Percentiles rank a stretch among this genome's conserved stretches.
Evolutionary conservation across 2,113 vertebrate genomes (phyloP).

Genomic region (Ammodytes marinus): DNA sequence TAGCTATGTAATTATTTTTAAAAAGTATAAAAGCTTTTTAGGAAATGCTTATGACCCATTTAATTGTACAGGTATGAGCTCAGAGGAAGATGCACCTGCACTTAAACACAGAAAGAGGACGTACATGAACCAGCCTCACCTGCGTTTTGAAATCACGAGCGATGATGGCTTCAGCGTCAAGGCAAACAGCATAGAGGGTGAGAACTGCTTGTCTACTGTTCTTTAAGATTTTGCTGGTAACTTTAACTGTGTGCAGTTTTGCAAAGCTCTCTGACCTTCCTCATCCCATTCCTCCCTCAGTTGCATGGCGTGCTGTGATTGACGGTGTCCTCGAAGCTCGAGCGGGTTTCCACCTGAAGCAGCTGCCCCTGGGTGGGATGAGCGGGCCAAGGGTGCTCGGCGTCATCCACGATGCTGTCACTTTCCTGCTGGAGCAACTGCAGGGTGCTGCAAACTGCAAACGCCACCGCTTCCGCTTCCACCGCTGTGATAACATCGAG

Average conservation of each 20-base stretch:
- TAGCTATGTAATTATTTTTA: not conserved
- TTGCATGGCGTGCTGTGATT: conserved; percentile 90
- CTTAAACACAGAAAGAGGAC: conserved; percentile 82
- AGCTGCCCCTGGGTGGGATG: conserved; percentile 88
- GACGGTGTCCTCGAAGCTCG: conserved; percentile 92
- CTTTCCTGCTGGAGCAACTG: conserved; percentile 93
- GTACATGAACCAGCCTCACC: conserved; percentile 85
- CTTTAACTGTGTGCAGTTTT: not conserved
- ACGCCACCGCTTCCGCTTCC: conserved; percentile 91
- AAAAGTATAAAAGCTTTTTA: not conserved
- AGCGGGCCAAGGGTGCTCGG: conserved; percentile 89
- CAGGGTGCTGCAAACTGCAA: conserved; percentile 88
- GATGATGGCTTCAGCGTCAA: conserved; percentile 92
- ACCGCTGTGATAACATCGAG: conserved; percentile 88
- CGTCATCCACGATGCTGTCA: conserved; percentile 90
- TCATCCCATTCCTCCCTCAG: conserved; percentile 64
- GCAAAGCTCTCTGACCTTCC: not conserved
- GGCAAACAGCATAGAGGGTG: conserved; percentile 92
- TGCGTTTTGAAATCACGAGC: conserved; percentile 92
- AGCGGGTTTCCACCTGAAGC: conserved; percentile 86
- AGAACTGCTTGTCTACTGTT: not conserved
- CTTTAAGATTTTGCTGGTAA: not conserved
- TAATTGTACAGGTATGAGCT: conserved; percentile 83
- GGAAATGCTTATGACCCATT: not conserved
- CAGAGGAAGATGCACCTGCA: conserved; percentile 86